Evolutionary conservation across 1,140 invertebrate genomes (phyloP).

Genomic region (Papilio xuthus): DNA sequence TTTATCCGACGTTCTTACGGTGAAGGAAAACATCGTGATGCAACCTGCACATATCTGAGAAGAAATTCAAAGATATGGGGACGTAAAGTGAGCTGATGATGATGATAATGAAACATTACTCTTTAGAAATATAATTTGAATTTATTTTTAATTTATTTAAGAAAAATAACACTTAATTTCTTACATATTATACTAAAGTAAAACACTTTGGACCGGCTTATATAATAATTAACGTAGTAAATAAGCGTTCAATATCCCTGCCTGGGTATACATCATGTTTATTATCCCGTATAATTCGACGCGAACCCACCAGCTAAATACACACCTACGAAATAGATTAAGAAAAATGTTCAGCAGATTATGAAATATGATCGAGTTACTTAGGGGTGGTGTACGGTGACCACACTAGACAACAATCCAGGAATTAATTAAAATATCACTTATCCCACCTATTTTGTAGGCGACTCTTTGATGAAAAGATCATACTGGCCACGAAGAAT

Average conservation of each 20-base stretch:
- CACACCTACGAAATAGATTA: conserved; percentile 54
- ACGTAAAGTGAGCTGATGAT: too few species aligned
- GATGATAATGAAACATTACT: too few species aligned
- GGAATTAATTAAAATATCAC: not conserved
- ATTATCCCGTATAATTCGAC: conserved; percentile 27
- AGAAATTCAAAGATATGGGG: too few species aligned
- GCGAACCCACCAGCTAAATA: conserved; percentile 30
- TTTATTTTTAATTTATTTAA: too few species aligned
- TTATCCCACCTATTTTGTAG: not conserved
- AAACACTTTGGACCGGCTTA: not conserved
- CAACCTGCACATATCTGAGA: too few species aligned
- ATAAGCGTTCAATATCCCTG: not conserved
- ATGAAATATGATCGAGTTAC: conserved; percentile 56
- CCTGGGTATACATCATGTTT: not conserved
- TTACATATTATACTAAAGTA: not conserved
- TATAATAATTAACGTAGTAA: not conserved
- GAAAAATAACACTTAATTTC: not conserved
- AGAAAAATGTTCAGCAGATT: conserved; percentile 57
- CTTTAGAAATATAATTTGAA: too few species aligned
- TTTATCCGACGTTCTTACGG: too few species aligned
- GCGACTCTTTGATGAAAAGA: not conserved
- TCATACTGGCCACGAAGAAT: not conserved
- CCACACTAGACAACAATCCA: conserved; percentile 27
- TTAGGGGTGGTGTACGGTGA: conserved; percentile 49
- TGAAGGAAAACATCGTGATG: too few species aligned